Conservation (phyloP, 1,140 invertebrate species). For the Calosoma granatense region DNA sequence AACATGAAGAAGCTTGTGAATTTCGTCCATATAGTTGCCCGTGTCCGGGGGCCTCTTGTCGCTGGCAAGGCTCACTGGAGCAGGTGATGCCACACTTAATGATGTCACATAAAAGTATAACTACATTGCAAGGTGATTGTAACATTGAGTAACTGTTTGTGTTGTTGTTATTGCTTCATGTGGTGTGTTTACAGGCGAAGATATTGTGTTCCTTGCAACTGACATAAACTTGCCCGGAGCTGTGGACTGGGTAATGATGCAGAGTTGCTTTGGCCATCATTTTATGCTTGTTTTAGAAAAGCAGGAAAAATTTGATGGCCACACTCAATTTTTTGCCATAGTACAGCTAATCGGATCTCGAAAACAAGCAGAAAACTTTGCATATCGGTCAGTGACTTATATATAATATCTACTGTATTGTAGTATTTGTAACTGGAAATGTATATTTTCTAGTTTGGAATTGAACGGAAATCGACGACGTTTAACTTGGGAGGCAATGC, state of each 20-base stretch:
- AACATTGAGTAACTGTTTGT: slow-evolving; percentile 24
- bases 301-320: slow-evolving; percentile 95
- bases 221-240: slow-evolving; percentile 99
- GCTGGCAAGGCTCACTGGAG: slow-evolving; percentile 68
- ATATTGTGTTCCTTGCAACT: slow-evolving; percentile 98
- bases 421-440: not conserved
- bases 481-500: slow-evolving; percentile 98
- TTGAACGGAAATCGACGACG: slow-evolving; percentile 88
- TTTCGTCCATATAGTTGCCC: slow-evolving; percentile 95
- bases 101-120: slow-evolving; percentile 97
- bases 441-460: slow-evolving; percentile 72
- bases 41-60: slow-evolving; percentile 96
- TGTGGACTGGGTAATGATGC: slow-evolving; percentile 99
- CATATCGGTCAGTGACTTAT: slow-evolving; percentile 63
- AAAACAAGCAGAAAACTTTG: slow-evolving; percentile 98
- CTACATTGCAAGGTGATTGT: slow-evolving; percentile 69
- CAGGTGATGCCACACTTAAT: slow-evolving; percentile 90
- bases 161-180: slow-evolving; percentile 18
- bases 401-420: not conserved
- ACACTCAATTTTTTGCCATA: slow-evolving; percentile 99
- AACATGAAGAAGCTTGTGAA: slow-evolving; percentile 98
- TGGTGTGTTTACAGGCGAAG: slow-evolving; percentile 53
- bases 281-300: slow-evolving; percentile 99
- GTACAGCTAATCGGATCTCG: slow-evolving; percentile 97
- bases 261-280: slow-evolving; percentile 96